Conservation (phyloP, 2,888 invertebrate genomes). For the Dendrolimus houi region DNA sequence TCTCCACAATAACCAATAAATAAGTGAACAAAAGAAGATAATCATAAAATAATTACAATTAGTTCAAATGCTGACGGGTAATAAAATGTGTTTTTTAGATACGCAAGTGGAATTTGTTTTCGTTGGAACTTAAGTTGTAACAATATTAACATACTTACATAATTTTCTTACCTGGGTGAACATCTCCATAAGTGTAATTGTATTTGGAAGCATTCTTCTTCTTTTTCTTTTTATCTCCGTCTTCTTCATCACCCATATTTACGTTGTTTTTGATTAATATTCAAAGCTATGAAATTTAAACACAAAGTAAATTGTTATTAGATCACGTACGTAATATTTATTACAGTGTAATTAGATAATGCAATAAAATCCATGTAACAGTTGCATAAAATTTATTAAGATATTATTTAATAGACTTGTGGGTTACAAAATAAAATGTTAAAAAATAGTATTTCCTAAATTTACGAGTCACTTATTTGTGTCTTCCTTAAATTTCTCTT, state of each 20-base stretch:
- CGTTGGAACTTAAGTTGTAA: no score
- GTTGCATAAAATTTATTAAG: conserved; percentile 28
- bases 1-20: no score
- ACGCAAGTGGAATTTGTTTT: no score
- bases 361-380: conserved; percentile 2
- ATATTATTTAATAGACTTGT: conserved; percentile 20
- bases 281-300: neutral
- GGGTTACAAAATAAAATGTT: conserved; percentile 73
- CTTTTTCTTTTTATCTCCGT: conserved; percentile 47
- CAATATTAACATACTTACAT: neutral
- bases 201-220: conserved; percentile 63
- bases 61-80: no score
- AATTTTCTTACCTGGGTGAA: conserved; percentile 60
- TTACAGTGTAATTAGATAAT: neutral
- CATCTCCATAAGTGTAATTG: conserved; percentile 67
- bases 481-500: conserved; percentile 47
- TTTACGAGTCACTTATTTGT: conserved; percentile 2
- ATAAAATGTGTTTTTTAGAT: no score
- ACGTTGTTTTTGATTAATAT: conserved; percentile 2
- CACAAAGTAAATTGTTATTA: neutral
- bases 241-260: conserved; percentile 53
- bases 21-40: no score
- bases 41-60: no score
- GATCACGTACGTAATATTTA: neutral
- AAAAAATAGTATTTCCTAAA: conserved; percentile 17